These are phyloP conservation scores for Esox lucius DNA, from an alignment of 2,797 vertebrate species.

Conservation along the genomic window DNA sequence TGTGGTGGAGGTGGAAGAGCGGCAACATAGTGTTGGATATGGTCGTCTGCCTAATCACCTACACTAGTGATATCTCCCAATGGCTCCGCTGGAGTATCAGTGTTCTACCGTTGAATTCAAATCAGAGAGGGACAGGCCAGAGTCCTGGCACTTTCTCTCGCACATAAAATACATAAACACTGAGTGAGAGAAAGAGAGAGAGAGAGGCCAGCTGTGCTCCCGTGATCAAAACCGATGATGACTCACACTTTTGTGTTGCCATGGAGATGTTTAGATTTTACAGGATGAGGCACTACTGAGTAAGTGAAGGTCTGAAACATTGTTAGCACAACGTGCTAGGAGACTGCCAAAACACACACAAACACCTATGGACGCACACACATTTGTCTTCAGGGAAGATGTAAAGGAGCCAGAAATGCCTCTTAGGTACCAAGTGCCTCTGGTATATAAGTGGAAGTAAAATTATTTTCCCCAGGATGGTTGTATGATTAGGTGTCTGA, in stretches of 20 bases:
- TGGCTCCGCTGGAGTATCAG: background rate
- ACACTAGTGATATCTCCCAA: background rate
- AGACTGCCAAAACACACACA: background rate
- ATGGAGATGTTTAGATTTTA: slow-evolving; percentile 10
- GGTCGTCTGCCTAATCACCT: background rate
- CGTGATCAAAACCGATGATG: background rate
- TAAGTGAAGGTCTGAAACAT: background rate
- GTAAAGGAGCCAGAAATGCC: background rate
- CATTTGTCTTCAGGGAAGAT: background rate
- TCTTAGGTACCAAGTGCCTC: background rate
- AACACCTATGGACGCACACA: background rate
- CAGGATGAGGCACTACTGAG: background rate
- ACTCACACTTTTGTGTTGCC: slow-evolving; percentile 6
- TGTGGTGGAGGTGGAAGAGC: background rate
- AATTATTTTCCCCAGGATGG: background rate
- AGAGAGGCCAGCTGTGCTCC: background rate
- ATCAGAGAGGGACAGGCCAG: no score
- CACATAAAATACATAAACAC: background rate
- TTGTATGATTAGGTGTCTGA: background rate
- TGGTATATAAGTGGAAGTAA: background rate
- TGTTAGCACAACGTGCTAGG: background rate
- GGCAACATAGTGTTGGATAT: background rate
- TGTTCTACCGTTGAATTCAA: background rate
- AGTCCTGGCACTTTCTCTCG: no score
- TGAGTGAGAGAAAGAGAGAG: background rate